phyloP scores from a whole-genome alignment of 2,888 invertebrate species.

The Sminthurinus aureus region DNA sequence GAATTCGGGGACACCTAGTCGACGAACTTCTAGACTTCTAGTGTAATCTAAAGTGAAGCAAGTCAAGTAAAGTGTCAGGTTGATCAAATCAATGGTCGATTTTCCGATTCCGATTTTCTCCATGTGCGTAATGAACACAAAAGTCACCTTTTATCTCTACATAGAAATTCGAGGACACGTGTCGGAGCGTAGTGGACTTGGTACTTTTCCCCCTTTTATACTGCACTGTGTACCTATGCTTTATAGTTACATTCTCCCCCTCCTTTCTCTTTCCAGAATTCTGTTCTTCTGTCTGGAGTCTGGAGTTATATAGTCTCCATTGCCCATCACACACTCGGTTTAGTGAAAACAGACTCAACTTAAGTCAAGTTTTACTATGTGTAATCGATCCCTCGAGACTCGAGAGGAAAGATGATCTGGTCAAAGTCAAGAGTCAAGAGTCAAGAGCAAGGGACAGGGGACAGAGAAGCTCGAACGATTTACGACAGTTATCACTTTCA shows the following conservation, averaged over 20 bases:
- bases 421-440: background rate
- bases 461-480: background rate
- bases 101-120: background rate
- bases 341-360: too few relatives aligned
- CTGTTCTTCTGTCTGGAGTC: too few relatives aligned
- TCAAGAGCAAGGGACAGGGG: background rate
- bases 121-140: background rate
- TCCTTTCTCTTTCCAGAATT: background rate
- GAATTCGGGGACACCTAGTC: too few relatives aligned
- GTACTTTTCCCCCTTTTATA: background rate
- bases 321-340: too few relatives aligned
- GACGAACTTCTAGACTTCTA: too few relatives aligned
- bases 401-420: background rate
- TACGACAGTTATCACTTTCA: slow-evolving; percentile 20
- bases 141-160: background rate
- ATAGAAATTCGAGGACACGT: background rate
- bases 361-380: background rate
- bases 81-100: background rate
- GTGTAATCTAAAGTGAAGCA: too few relatives aligned
- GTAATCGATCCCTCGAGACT: slow-evolving; percentile 18
- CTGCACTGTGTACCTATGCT: background rate
- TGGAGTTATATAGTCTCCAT: too few relatives aligned
- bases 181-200: background rate
- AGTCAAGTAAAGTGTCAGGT: background rate
- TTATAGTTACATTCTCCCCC: background rate